Evolutionary conservation across 2,113 vertebrate genomes (phyloP), one percentile per base, ranked within the genome.

Genomic region (Aphelocoma coerulescens): DNA sequence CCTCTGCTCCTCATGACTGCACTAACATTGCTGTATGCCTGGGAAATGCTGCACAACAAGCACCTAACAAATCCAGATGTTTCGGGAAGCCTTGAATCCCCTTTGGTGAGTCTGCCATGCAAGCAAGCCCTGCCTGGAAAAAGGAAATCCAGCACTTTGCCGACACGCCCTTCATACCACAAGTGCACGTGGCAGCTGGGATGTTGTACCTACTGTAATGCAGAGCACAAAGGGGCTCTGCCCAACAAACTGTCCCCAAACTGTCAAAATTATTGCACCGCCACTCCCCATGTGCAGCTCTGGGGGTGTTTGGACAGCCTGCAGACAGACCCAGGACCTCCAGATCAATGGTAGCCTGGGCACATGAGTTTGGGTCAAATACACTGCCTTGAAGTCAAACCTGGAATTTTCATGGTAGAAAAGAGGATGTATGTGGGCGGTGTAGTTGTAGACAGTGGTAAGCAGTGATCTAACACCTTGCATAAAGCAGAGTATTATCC

Each of bases 121-220:
- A 9, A 51, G n/a, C 3, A 3, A 75, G 28, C 49, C 54, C 35
- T 13, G 10, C 35, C 39, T 68, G 44, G 48, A 32, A 41, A 27
- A 48, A 48, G 26, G 30, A 73, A 51, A 83, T 19, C 43, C 57
- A 13, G 17, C 0, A 0, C 17, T 58, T 75, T 8, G 62, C 3
- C 1, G 14, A 21, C 20, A 3, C 0, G 0, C 16, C 49, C 44
- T 18, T 43, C 22, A 0, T 12, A 3, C 28, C 16, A 7, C 22
- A 2, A 0, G 0, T 10, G 11, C 21, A 4, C 0, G 0, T 5
- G 7, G 24, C 3, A 6, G 46, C 3, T 2, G 1, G 8, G 51
- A 6, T 23, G 15, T 20, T 33, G 2, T 13, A 19, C 27, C 37
- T 26, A 1, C 28, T 2, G 3, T 10, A 39, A 74, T 0, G 7